These are phyloP conservation scores for Platycheirus rosarum DNA, from an alignment of 2,888 invertebrate genomes.

Conservation along the genomic window DNA sequence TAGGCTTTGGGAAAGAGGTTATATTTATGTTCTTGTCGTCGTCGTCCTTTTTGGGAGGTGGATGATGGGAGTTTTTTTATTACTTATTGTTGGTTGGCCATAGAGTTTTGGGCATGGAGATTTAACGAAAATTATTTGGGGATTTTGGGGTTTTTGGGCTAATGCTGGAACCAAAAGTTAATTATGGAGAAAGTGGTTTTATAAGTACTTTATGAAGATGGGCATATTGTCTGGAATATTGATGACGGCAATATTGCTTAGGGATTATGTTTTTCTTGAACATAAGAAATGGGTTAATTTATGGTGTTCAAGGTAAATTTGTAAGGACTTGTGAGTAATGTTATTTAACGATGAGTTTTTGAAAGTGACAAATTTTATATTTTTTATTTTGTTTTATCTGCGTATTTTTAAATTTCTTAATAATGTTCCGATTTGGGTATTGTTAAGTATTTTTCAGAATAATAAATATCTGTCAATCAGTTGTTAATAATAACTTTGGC, in stretches of 20 bases:
- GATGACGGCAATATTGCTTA: not conserved
- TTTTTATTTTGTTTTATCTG: no score
- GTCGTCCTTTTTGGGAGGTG: not conserved
- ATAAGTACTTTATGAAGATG: not conserved
- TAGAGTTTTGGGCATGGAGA: not conserved
- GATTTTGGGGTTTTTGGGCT: not conserved
- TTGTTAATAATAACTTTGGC: no score
- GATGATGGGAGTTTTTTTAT: not conserved
- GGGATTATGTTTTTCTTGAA: not conserved
- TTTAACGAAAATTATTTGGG: slow-evolving; percentile 12
- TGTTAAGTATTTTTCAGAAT: no score
- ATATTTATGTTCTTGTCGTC: no score
- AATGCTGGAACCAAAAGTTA: not conserved
- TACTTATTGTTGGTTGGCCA: slow-evolving; percentile 7
- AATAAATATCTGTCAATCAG: no score
- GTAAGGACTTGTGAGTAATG: no score
- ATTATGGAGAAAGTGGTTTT: not conserved
- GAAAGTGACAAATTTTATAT: no score
- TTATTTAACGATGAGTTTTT: no score
- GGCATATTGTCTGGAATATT: not conserved
- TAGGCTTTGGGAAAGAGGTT: not conserved
- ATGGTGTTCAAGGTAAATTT: no score
- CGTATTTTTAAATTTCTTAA: no score
- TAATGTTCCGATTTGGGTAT: no score
- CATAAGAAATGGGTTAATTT: not conserved